These are phyloP conservation scores for Sapayoa aenigma DNA, from an alignment of 2,113 vertebrate species.

Conservation along the genomic window DNA sequence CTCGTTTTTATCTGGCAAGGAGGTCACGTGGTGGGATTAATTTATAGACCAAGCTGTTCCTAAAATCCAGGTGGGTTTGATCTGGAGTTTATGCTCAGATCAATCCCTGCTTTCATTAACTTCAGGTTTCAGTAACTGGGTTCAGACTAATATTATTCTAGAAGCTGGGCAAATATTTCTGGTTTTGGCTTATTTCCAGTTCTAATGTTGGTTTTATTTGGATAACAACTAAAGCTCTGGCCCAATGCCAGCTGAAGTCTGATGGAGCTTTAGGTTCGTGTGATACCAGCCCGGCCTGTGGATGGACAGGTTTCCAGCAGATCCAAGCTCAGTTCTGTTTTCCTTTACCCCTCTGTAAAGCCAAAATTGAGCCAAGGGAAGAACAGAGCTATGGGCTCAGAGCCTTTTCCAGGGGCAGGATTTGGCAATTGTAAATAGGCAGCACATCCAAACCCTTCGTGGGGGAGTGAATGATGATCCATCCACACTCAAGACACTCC, in stretches of 20 bases:
- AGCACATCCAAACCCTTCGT: neutral
- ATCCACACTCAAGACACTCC: neutral
- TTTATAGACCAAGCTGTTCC: neutral
- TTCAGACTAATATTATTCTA: neutral
- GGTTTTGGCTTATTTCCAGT: neutral
- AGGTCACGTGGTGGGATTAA: neutral
- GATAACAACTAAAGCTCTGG: neutral
- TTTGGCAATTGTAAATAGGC: neutral
- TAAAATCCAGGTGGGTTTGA: neutral
- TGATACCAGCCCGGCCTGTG: neutral
- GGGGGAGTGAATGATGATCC: neutral
- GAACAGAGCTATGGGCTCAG: neutral
- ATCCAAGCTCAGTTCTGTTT: neutral
- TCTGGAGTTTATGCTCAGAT: neutral
- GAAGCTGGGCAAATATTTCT: neutral
- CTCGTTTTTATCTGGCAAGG: neutral
- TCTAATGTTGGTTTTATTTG: neutral
- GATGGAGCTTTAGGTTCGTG: neutral
- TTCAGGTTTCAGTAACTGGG: neutral
- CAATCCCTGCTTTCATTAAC: neutral
- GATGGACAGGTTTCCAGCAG: neutral
- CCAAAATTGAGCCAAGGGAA: neutral
- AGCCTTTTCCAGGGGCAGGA: neutral
- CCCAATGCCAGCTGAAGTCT: neutral
- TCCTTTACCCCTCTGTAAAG: neutral